A percentile compares a stretch with the other conserved stretches of the same genome.
Conservation (phyloP, 2,113 vertebrate species). For the Dicaeum eximium region DNA sequence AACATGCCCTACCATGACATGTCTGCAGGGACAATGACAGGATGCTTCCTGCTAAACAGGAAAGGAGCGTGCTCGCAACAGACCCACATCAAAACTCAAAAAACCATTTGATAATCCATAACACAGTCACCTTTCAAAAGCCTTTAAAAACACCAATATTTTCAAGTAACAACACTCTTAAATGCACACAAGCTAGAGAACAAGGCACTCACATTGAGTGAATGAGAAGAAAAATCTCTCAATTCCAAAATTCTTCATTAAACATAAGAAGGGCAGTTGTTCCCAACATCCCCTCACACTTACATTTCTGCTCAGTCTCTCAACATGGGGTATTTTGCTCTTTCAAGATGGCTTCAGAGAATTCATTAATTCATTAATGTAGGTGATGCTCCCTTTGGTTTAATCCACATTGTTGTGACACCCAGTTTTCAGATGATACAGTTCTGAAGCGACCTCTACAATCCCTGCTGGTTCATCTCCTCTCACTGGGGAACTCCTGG, state of each 20-base stretch:
- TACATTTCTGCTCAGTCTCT: not conserved
- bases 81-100: not conserved
- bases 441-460: not conserved
- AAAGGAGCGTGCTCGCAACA: not conserved
- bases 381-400: not conserved
- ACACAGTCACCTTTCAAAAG: not conserved
- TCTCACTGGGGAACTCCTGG: not conserved
- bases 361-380: too few species aligned
- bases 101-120: not conserved
- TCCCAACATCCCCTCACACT: not conserved
- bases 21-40: not conserved
- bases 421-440: not conserved
- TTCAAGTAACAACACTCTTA: not conserved
- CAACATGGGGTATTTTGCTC: not conserved
- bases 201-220: rapidly evolving
- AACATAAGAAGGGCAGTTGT: rapidly evolving
- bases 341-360: too few species aligned
- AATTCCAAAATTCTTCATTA: not conserved
- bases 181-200: not conserved
- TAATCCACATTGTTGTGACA: not conserved
- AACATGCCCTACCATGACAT: not conserved
- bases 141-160: not conserved
- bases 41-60: constrained; percentile 2
- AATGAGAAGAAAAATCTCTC: not conserved
- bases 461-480: not conserved